Conservation (phyloP, 2,113 vertebrate genomes). For the Motacilla alba region DNA sequence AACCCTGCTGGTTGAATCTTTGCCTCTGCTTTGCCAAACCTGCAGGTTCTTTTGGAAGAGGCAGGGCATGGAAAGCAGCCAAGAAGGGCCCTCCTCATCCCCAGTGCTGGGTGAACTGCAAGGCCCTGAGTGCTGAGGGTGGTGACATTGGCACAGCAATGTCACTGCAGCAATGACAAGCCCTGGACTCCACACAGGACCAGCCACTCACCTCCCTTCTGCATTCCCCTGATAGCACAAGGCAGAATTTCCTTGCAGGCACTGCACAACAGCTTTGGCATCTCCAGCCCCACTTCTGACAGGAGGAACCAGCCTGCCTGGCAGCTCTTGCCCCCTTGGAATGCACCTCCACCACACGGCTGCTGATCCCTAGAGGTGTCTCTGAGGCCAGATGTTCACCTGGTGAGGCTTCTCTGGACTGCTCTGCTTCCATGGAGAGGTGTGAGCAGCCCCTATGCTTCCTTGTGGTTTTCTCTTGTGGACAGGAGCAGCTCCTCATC, state of each 20-base stretch:
- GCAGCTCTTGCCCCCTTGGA: neutral
- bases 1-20: neutral
- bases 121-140: neutral
- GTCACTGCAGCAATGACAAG: neutral
- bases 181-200: neutral
- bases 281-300: neutral
- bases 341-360: neutral
- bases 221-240: neutral
- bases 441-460: neutral
- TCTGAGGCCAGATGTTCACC: neutral
- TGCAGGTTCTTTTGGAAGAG: neutral
- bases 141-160: neutral
- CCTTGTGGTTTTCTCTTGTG: neutral
- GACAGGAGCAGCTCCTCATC: slow-evolving; percentile 1
- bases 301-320: neutral
- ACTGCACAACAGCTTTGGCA: neutral
- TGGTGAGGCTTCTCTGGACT: neutral
- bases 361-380: neutral
- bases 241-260: neutral
- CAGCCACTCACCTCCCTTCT: neutral
- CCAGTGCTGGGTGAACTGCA: neutral
- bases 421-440: neutral
- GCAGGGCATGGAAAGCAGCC: neutral
- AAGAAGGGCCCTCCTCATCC: neutral
- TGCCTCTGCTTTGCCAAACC: neutral